Base-by-base conservation (phyloP, 2,888 invertebrate species). In the Drosophila neonasuta region DNA sequence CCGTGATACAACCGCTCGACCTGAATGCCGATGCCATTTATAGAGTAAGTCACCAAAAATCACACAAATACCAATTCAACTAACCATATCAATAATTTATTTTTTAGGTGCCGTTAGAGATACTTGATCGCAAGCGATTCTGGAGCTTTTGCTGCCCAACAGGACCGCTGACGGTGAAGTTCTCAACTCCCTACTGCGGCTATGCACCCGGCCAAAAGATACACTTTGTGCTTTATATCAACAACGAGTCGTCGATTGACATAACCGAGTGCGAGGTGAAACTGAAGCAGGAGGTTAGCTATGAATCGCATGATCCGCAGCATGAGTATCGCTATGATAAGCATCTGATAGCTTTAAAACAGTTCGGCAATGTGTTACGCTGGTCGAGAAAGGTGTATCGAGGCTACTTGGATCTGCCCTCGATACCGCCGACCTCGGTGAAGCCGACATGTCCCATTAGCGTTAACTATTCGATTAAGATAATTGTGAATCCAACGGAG, bases 141-240 rank as follows among this genome's bases (percentile, higher is more conserved):
- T 90, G 90, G 90, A 90, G 90, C 69, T 90, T 90, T 74, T 90
- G 90, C 79, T 90, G 90, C 50, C 90, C 90, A 34, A 90, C 90
- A 11, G 90, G 90, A 2, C 90, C 90, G 52, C 58, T 90, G 34
- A 90, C 90, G 8, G 90, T 90, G n/a, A 90, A 90, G 68, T 90
- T 90, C 70, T 90, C 90, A 29, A 90, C 90, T 9, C 95, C 96
- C 0, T 94, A 94, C 52, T 93, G 93, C 17, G 96, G 96, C 8
- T 95, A 94, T 90, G 94, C 95, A 42, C 94, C 95, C 1, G 96
- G 96, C 0, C 96, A 96, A 91, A 92, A 92, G 63, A 94, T 96
- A 2, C 93, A 94, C 1, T 91, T 96, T 45, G 92, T 93, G 69
- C 91, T 95, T 9, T 94, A 95, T 81, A 92, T 95, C 39, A 95